Evolutionary conservation across 2,113 vertebrate species (phyloP), one percentile per base, ranked within the genome.

Genomic region (Donacobius atricapilla): DNA sequence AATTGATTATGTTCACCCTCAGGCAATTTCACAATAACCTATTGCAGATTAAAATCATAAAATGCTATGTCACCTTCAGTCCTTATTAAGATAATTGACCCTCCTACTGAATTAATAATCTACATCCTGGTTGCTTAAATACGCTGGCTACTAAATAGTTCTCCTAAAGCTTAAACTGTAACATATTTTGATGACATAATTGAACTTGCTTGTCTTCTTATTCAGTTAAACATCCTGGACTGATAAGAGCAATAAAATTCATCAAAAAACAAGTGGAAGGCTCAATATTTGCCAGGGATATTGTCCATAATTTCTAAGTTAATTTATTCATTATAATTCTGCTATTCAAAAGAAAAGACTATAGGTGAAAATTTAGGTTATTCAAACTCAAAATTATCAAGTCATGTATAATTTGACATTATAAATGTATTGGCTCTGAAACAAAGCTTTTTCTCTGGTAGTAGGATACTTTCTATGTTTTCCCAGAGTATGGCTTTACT

Each of bases 31-130:
- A 82, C 18, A 95, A 92, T 93, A 96, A 96, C 78, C 50, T 81
- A 48, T 78, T 93, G 77, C 89, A 92, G 61, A 96, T 94, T 93
- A 94, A 91, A 87, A 95, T 95, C 83, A 90, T 35, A 93, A 95
- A 97, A 89, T 83, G 9, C 54, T 91, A 45, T 96, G 90, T 93
- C 69, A 88, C 66, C 65, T 94, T 42, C 47, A 42, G 57, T 93
- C 47, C 58, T 50, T 95, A 93, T 89, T 94, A 90, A 94, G 92
- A 70, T 90, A 92, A 71, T 96, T 96, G 89, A 92, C 50, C 61
- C 82, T 48, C 69, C 70, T 93, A 64, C 54, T 93, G 42, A 97
- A 97, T 96, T 97, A 88, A 94, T 91, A 94, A 83, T 90, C 50
- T 79, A 51, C 39, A 94, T 76, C 86, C 70, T 82, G 27, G 27